Percentiles rank a stretch among this genome's conserved stretches.
Evolutionary conservation across 2,113 vertebrate species (phyloP).

Genomic region (Catharus fuscescens): DNA sequence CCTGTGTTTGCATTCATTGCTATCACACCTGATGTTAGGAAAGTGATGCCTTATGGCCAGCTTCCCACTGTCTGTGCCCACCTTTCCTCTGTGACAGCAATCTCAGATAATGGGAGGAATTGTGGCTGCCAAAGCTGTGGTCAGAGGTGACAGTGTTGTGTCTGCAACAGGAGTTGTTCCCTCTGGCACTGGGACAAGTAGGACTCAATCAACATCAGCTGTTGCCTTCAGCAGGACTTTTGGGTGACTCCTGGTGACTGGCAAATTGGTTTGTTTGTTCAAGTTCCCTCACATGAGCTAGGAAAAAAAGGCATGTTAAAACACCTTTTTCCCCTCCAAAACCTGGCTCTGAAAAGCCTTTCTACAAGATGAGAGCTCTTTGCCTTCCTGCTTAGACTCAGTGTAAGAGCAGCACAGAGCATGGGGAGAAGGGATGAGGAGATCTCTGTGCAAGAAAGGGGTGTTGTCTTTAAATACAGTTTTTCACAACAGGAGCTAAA

Average conservation of each 20-base stretch:
- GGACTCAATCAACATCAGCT: neutral
- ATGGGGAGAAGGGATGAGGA: neutral
- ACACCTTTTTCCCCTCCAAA: fast-evolving
- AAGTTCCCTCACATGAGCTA: neutral
- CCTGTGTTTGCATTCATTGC: neutral
- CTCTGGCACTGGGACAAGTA: constrained; percentile 10
- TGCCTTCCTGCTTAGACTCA: neutral
- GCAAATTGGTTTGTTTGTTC: neutral
- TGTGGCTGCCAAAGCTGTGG: constrained; percentile 19
- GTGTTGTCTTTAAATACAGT: neutral
- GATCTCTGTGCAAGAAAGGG: neutral
- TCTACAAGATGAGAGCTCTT: neutral
- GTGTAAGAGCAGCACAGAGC: neutral
- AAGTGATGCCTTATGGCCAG: neutral
- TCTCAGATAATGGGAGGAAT: neutral
- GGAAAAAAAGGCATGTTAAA: neutral
- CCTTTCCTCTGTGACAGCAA: neutral
- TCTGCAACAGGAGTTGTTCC: neutral
- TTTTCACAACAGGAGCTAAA: neutral
- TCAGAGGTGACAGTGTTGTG: neutral
- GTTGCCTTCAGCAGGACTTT: neutral
- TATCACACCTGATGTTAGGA: neutral
- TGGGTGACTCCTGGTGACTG: neutral
- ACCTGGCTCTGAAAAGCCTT: neutral
- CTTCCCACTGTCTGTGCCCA: neutral